These are phyloP conservation scores for Pseudomyrmex gracilis DNA, from an alignment of 1,140 invertebrate genomes.

Conservation along the genomic window DNA sequence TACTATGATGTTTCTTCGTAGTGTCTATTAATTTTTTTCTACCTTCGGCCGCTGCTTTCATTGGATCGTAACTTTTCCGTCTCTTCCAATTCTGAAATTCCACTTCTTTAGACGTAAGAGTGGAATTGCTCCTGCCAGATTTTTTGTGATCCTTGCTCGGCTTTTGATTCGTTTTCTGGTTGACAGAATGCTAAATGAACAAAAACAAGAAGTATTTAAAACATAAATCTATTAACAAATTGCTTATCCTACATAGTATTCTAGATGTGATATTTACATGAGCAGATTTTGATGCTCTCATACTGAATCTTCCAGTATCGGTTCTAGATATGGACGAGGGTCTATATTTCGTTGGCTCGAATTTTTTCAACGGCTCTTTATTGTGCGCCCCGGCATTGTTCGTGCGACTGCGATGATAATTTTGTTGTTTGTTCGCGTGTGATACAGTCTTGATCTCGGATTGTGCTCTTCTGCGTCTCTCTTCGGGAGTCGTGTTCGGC, in stretches of 20 bases:
- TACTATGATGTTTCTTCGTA: constrained; percentile 81
- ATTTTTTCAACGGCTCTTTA: constrained; percentile 74
- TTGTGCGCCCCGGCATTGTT: constrained; percentile 66
- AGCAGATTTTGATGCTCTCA: constrained; percentile 84
- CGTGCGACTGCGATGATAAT: constrained; percentile 72
- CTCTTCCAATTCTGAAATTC: constrained; percentile 97
- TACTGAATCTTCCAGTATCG: constrained; percentile 89
- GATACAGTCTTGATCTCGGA: constrained; percentile 72
- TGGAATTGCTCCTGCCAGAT: constrained; percentile 87
- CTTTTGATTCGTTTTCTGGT: constrained; percentile 70
- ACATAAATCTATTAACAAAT: not conserved
- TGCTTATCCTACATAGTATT: not conserved
- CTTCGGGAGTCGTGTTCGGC: constrained; percentile 78
- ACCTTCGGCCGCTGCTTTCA: constrained; percentile 94
- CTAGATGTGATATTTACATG: constrained; percentile 55
- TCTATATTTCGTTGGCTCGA: constrained; percentile 76
- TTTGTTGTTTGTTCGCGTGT: constrained; percentile 68
- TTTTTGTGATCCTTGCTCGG: constrained; percentile 74
- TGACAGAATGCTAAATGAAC: constrained; percentile 57
- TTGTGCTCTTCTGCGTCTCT: constrained; percentile 75
- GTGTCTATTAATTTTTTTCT: constrained; percentile 86
- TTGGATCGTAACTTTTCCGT: constrained; percentile 95
- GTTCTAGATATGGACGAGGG: constrained; percentile 85
- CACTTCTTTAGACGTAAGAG: constrained; percentile 89
- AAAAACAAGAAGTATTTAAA: constrained; percentile 23